Evolutionary conservation across 2,888 invertebrate genomes (phyloP).

Genomic region (Ctenicera cuprea): DNA sequence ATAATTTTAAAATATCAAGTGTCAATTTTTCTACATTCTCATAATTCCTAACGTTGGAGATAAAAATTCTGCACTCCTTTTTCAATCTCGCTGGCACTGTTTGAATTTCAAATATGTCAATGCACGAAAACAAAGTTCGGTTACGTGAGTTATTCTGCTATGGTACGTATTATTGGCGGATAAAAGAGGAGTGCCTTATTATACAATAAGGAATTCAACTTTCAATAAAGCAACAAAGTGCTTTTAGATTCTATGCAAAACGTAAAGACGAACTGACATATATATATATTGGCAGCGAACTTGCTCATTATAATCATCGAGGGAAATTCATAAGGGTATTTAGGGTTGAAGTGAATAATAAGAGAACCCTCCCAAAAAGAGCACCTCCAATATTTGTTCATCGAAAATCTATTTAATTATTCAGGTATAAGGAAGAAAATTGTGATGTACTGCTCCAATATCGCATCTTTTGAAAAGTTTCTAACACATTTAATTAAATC

Average conservation of each 20-base stretch:
- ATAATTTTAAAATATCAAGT: too few relatives aligned
- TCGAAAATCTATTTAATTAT: slow-evolving; percentile 49
- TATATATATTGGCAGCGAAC: slow-evolving; percentile 34
- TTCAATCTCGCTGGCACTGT: too few relatives aligned
- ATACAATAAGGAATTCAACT: not conserved
- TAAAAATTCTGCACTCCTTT: not conserved
- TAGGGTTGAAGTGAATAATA: slow-evolving; percentile 41
- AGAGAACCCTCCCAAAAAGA: slow-evolving; percentile 26
- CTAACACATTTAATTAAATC: slow-evolving; percentile 47
- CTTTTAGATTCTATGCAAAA: slow-evolving; percentile 24
- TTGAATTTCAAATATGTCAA: not conserved
- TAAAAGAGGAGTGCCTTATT: not conserved
- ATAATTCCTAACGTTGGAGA: not conserved
- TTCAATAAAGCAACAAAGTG: slow-evolving; percentile 29
- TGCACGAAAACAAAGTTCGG: not conserved
- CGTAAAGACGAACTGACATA: slow-evolving; percentile 25
- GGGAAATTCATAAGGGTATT: slow-evolving; percentile 39
- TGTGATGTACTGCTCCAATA: slow-evolving; percentile 44
- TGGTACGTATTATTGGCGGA: not conserved
- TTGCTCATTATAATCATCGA: slow-evolving; percentile 40
- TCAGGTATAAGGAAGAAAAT: slow-evolving; percentile 43
- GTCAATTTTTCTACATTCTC: too few relatives aligned
- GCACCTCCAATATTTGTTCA: slow-evolving; percentile 40
- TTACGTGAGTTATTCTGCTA: not conserved
- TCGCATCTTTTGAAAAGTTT: slow-evolving; percentile 47